Evolutionary conservation across 1,140 invertebrate genomes (phyloP).

Genomic region (Euura lappo): DNA sequence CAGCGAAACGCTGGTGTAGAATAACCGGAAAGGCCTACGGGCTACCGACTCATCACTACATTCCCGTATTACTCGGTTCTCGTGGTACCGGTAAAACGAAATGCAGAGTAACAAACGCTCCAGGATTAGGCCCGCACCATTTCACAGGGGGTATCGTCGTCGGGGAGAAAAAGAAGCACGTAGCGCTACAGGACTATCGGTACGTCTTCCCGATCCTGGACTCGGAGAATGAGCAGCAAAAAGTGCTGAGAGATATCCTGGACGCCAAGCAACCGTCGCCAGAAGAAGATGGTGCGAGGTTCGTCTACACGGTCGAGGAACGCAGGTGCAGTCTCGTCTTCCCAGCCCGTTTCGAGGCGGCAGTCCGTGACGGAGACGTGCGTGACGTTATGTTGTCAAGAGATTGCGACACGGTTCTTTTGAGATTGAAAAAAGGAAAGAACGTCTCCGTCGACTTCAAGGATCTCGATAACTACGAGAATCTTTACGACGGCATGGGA

Average conservation of each 20-base stretch:
- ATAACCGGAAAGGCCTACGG: conserved; percentile 84
- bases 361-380: conserved; percentile 78
- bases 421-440: conserved; percentile 75
- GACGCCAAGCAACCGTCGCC: conserved; percentile 63
- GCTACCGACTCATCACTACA: conserved; percentile 77
- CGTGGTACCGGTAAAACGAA: conserved; percentile 63
- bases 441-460: conserved; percentile 74
- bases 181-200: conserved; percentile 71
- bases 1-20: conserved; percentile 78
- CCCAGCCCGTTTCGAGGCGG: conserved; percentile 74
- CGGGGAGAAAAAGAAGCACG: conserved; percentile 70
- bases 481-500: conserved; percentile 70
- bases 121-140: conserved; percentile 65
- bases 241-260: conserved; percentile 66
- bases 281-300: conserved; percentile 64
- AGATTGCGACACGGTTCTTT: conserved; percentile 73
- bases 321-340: conserved; percentile 78
- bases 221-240: conserved; percentile 68
- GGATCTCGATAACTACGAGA: conserved; percentile 65
- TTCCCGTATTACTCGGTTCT: conserved; percentile 73
- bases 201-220: conserved; percentile 77
- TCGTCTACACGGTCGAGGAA: conserved; percentile 79
- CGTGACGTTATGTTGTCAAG: conserved; percentile 77
- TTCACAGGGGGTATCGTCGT: conserved; percentile 62
- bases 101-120: conserved; percentile 70